Evolutionary conservation across 2,888 invertebrate genomes (phyloP), one percentile per base, ranked within the genome.

Genomic region (Hartigia nigra): DNA sequence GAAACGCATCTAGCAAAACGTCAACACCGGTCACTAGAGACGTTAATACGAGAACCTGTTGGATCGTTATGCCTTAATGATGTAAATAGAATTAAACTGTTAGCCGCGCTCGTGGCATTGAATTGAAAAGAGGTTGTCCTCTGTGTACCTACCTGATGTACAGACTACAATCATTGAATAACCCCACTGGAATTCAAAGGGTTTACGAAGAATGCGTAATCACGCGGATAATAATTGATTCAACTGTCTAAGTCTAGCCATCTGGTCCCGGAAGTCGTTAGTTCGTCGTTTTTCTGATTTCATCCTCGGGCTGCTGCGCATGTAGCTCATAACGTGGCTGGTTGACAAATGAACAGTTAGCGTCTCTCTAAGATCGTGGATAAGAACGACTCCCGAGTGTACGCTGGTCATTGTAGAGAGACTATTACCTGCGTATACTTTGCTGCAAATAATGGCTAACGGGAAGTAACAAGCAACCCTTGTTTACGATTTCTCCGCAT

Each of bases 311-410:
- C 55, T 55, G 23, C 55, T 55, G 55, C 55, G 23, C 55, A 55
- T 55, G 23, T 55, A 55, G 55, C 55, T 55, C 55, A 55, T 55
- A 55, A 55, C 23, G 55, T 23, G 55, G 55, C 14, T 55, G 9
- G 23, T 84, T 83, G 83, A 86, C 86, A 84, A 83, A 86, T 86
- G 83, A 86, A 86, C 86, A 83, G 87, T 86, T 86, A 86, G 81
- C 82, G 80, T 84, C 82, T 81, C 55, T 55, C 78, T 81, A 80
- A 85, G 86, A 86, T 86, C 80, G 82, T 76, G 83, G 85, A 85
- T 86, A 86, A 86, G 87, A 86, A 86, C 77, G 76, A 76, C 75
- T 55, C 31, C 74, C 75, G 34, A 77, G 77, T 76, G 81, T 78
- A n/a, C 31, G 70, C 70, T 72, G 76, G 79, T 75, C 77, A 74